Base-by-base conservation (phyloP, 92 coral and sea anemone genomes). In the Phenganax stokvisi region DNA sequence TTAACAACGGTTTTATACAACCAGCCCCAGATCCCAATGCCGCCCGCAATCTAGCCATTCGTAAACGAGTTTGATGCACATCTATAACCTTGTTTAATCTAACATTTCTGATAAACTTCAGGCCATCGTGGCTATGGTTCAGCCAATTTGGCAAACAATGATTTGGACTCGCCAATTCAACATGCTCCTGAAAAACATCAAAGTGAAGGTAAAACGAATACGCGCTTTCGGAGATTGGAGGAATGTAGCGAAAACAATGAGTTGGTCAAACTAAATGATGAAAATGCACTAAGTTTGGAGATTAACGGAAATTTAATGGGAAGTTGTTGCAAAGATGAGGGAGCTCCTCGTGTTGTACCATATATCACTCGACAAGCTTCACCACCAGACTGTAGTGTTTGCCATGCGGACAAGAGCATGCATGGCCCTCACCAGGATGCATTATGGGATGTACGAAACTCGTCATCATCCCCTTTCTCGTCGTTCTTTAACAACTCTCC, bases 61-160 rank as follows among this genome's bases (percentile, higher is more conserved):
- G 27, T 15, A 17, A 51, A 12, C 11, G 3, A n/a, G 44, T 31
- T 72, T 76, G 28, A 11, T 29, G 20, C 44, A 77, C 70, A 8
- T 76, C 7, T 29, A 29, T 9, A 8, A 44, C 56, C 0, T 16
- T 7, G 27, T 3, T 64, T 71, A 25, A 51, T 8, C n/a, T 16
- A 15, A 16, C 52, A 17, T 81, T 17, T 81, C 62, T 20, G 52
- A 52, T 52, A 64, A 58, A 56, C 56, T 30, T 73, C 74, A 94
- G 98, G 98, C 62, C 98, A 94, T 83, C 92, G 96, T 59, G 98
- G 98, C 44, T 94, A 94, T 79, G 98, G 98, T 17, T 94, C 98
- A 8, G 74, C 66, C 30, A 87, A 86, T 57, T 87, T 85, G 54
- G 91, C 84, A 72, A 84, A 37, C 74, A 65, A 65, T 79, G 62